Evolutionary conservation across 2,113 vertebrate species (phyloP).

Genomic region (Nannospalax galili): DNA sequence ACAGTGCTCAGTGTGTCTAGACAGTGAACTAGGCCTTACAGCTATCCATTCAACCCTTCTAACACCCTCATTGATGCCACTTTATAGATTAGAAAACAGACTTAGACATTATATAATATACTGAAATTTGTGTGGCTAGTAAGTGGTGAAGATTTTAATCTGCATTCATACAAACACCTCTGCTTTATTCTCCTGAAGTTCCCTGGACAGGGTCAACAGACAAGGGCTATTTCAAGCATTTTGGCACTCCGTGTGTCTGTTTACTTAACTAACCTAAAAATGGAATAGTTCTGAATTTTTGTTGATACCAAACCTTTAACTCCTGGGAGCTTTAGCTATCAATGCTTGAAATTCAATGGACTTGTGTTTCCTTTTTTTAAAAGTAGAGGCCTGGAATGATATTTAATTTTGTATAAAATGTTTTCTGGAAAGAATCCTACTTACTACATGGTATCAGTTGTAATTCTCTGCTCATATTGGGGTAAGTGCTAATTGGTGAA

Average conservation of each 20-base stretch:
- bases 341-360: constrained; percentile 38
- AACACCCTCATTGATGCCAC: not conserved
- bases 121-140: no score
- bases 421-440: constrained; percentile 49
- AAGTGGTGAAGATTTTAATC: no score
- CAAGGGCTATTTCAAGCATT: not conserved
- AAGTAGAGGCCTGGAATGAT: not conserved
- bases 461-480: not conserved
- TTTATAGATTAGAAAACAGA: not conserved
- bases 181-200: not conserved
- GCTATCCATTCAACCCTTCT: not conserved
- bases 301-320: constrained; percentile 20
- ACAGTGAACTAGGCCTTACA: not conserved
- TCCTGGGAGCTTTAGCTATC: constrained; percentile 25
- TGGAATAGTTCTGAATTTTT: constrained; percentile 33
- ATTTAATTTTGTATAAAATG: constrained; percentile 29
- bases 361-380: not conserved
- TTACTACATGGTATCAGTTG: not conserved
- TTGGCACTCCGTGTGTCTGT: not conserved
- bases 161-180: no score
- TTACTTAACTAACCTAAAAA: constrained; percentile 14
- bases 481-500: constrained; percentile 37
- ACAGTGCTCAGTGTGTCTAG: not conserved
- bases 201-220: not conserved
- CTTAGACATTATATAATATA: no score